phyloP scores from a whole-genome alignment of 1,140 invertebrate genomes.

The Drosophila saltans region DNA sequence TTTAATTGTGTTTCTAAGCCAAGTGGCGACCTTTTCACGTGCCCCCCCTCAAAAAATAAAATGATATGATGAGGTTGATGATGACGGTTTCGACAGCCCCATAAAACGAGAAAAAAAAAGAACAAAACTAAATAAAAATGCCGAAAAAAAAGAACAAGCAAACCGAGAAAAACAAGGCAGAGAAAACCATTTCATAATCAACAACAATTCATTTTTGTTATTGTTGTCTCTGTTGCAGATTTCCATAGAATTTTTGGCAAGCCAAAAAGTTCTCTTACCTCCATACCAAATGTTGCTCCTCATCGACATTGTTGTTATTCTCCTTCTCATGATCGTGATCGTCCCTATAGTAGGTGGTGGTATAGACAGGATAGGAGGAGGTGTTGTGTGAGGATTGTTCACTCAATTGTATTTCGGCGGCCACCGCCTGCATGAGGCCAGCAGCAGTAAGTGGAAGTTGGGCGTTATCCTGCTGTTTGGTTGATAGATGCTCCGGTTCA shows the following conservation, averaged over 20 bases:
- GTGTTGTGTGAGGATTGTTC: constrained; percentile 33
- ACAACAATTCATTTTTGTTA: neutral
- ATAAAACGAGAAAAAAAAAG: constrained; percentile 38
- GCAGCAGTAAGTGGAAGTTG: constrained; percentile 50
- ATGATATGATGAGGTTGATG: constrained; percentile 24
- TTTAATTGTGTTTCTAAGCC: constrained; percentile 80
- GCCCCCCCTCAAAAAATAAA: constrained; percentile 38
- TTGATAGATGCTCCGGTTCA: constrained; percentile 26
- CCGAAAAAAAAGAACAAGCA: constrained; percentile 9
- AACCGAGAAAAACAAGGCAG: constrained; percentile 19
- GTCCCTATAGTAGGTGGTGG: constrained; percentile 54
- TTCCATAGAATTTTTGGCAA: constrained; percentile 37
- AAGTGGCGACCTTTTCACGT: constrained; percentile 75
- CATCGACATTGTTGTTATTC: constrained; percentile 16
- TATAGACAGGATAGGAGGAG: constrained; percentile 52
- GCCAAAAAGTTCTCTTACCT: constrained; percentile 53
- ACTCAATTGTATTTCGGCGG: constrained; percentile 48
- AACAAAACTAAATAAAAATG: neutral
- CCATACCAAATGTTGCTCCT: constrained; percentile 39
- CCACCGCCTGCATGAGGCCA: constrained; percentile 53
- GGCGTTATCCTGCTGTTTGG: constrained; percentile 14
- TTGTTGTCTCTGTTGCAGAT: constrained; percentile 10
- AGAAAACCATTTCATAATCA: constrained; percentile 43
- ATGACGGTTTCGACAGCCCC: constrained; percentile 64
- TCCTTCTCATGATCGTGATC: constrained; percentile 37